Evolutionary conservation across 2,113 vertebrate genomes (phyloP).

Genomic region (Rhinopomastus cyanomelas): DNA sequence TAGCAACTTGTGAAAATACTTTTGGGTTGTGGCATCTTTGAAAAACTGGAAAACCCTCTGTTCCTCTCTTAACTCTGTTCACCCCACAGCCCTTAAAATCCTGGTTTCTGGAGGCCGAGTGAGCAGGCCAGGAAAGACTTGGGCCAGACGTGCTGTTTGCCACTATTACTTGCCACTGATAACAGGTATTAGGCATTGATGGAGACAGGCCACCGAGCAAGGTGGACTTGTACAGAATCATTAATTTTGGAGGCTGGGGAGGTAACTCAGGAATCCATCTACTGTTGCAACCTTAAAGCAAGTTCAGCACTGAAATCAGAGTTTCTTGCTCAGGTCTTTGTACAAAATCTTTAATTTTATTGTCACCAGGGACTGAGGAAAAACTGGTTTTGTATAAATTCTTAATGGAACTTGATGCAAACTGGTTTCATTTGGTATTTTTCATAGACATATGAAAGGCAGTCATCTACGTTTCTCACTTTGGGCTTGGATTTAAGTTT

Average conservation of each 20-base stretch:
- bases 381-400: neutral
- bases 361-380: neutral
- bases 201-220: neutral
- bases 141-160: neutral
- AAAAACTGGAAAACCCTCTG: neutral
- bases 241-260: neutral
- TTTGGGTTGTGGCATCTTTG: neutral
- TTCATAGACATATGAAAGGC: neutral
- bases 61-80: neutral
- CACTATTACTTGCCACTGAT: neutral
- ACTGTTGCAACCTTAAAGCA: neutral
- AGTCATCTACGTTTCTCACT: neutral
- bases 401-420: neutral
- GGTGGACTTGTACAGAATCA: neutral
- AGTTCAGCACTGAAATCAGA: neutral
- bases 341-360: neutral
- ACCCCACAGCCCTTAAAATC: neutral
- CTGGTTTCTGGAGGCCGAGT: neutral
- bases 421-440: neutral
- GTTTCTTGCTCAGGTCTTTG: neutral
- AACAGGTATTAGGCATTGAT: neutral
- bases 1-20: neutral
- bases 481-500: neutral
- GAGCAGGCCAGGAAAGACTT: neutral
- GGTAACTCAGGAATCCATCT: neutral